These are phyloP conservation scores for Ophioderma brevispina DNA, from an alignment of 35 echinoderm and acorn worm genomes.

Conservation along the genomic window DNA sequence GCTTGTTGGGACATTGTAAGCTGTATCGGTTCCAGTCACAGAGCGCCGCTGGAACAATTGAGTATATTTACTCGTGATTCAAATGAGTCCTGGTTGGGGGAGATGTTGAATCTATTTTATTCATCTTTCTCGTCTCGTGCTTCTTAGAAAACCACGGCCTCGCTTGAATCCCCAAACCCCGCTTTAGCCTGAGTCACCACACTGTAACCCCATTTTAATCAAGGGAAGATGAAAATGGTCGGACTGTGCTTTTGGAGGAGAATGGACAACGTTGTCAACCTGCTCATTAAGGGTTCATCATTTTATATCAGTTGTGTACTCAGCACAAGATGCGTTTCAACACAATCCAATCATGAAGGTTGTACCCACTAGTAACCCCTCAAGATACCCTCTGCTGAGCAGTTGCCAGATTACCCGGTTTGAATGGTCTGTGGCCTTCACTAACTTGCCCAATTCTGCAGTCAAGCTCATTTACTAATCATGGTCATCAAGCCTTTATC, in stretches of 20 bases:
- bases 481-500: neutral
- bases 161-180: neutral
- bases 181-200: neutral
- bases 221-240: constrained; percentile 18
- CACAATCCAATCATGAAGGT: neutral
- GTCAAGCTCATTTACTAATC: neutral
- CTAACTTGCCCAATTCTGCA: neutral
- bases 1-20: constrained; percentile 4
- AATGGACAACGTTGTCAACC: neutral
- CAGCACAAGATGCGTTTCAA: constrained; percentile 6
- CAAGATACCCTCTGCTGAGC: neutral
- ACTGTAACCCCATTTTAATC: neutral
- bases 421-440: neutral
- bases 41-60: constrained; percentile 5
- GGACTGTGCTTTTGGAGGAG: neutral
- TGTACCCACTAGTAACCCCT: neutral
- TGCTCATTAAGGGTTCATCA: neutral
- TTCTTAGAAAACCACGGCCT: neutral
- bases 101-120: too few relatives aligned
- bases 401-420: neutral
- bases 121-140: neutral
- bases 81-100: neutral
- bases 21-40: constrained; percentile 14
- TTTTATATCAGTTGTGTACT: neutral
- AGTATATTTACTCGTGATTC: constrained; percentile 15